Conservation (phyloP, 2,888 invertebrate species). For the Choreutis nemorana region DNA sequence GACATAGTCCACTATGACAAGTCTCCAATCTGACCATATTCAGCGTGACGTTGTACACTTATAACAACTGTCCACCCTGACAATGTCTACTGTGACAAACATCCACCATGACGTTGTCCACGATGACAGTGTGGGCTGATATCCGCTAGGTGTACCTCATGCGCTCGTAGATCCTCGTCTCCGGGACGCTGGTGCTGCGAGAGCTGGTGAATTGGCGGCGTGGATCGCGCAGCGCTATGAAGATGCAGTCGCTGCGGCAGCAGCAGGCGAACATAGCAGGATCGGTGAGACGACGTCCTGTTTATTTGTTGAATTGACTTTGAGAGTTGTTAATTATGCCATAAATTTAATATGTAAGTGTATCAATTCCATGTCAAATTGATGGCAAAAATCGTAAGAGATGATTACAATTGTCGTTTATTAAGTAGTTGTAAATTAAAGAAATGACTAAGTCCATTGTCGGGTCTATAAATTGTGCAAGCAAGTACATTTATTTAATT, state of each 20-base stretch:
- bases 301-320: too few relatives aligned
- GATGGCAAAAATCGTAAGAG: too few relatives aligned
- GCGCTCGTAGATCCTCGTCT: constrained; percentile 78
- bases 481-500: too few relatives aligned
- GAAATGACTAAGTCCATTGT: too few relatives aligned
- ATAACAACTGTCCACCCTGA: neutral
- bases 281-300: constrained; percentile 38
- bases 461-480: too few relatives aligned
- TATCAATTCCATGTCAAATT: too few relatives aligned
- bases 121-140: constrained; percentile 7
- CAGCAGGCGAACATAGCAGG: constrained; percentile 27
- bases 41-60: neutral
- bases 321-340: too few relatives aligned
- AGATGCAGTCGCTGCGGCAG: constrained; percentile 84
- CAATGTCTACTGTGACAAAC: neutral
- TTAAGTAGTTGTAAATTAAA: too few relatives aligned
- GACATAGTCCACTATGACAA: neutral
- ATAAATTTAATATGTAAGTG: too few relatives aligned
- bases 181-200: constrained; percentile 74
- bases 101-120: neutral
- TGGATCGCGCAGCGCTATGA: constrained; percentile 87
- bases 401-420: too few relatives aligned
- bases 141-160: constrained; percentile 39
- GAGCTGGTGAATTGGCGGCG: constrained; percentile 73
- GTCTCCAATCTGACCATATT: neutral